Percentiles rank a stretch among this genome's conserved stretches.
Conservation (phyloP, 2,888 invertebrate species). For the Pandemis corylana region DNA sequence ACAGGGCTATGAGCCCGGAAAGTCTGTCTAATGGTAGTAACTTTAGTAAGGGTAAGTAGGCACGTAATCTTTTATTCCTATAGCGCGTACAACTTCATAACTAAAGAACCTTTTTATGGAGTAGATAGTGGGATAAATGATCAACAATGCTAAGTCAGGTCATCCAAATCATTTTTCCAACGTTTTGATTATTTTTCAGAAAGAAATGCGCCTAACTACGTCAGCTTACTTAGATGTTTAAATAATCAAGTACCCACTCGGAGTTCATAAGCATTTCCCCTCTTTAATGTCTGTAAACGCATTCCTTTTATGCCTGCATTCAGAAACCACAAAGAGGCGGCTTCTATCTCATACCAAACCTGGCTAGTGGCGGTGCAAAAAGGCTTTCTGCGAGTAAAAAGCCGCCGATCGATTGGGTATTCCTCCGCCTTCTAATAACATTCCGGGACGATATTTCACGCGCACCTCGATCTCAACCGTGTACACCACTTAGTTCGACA, state of each 20-base stretch:
- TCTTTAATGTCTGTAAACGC: slow-evolving; percentile 41
- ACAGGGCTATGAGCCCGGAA: no score
- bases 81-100: no score
- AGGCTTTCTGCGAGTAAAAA: slow-evolving; percentile 63
- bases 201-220: background rate
- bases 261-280: slow-evolving; percentile 37
- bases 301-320: slow-evolving; percentile 55
- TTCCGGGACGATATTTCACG: slow-evolving; percentile 66
- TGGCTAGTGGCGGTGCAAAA: slow-evolving; percentile 54
- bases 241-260: slow-evolving; percentile 35
- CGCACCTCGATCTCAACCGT: slow-evolving; percentile 53
- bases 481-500: slow-evolving; percentile 61
- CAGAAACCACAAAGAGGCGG: slow-evolving; percentile 58
- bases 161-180: background rate
- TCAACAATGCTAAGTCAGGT: no score
- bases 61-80: no score
- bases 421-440: slow-evolving; percentile 75
- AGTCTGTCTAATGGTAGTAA: no score
- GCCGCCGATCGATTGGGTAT: slow-evolving; percentile 71
- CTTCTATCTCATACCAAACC: slow-evolving; percentile 60
- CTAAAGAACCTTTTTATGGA: no score
- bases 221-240: slow-evolving; percentile 15
- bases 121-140: no score
- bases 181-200: background rate
- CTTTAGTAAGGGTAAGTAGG: no score